Conservation (phyloP, 2,888 invertebrate genomes). For the Apoderus coryli region DNA sequence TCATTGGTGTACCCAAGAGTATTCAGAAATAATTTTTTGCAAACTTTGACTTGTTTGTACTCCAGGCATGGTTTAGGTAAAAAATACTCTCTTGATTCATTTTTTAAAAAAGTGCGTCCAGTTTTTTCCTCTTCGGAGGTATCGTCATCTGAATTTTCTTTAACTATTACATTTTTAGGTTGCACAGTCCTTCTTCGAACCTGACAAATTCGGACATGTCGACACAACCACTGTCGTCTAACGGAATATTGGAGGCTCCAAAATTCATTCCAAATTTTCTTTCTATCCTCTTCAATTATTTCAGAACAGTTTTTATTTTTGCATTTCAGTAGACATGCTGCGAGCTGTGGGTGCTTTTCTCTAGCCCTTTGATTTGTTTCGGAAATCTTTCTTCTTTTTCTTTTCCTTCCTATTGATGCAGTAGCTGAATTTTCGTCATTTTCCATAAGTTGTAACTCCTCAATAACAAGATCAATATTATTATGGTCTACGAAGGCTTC, state of each 20-base stretch:
- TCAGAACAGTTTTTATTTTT: conserved; percentile 4
- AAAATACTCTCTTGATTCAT: conserved; percentile 10
- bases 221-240: conserved; percentile 9
- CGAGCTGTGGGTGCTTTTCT: conserved; percentile 8
- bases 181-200: conserved; percentile 6
- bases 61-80: conserved; percentile 9
- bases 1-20: conserved; percentile 9
- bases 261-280: conserved; percentile 6
- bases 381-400: conserved; percentile 5
- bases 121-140: conserved; percentile 5
- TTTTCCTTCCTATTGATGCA: conserved; percentile 4
- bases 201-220: conserved; percentile 7
- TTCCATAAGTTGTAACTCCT: conserved; percentile 1
- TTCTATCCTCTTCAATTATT: conserved; percentile 8
- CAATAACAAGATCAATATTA: too few species aligned
- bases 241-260: conserved; percentile 4
- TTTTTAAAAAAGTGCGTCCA: conserved; percentile 5
- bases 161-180: conserved; percentile 4
- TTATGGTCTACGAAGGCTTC: too few species aligned
- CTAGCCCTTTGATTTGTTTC: conserved; percentile 8
- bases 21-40: conserved; percentile 9
- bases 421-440: conserved; percentile 2
- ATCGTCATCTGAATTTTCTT: background rate
- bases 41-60: conserved; percentile 8
- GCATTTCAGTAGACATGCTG: conserved; percentile 5